Conservation (phyloP, 2,797 vertebrate species). For the Gila robusta region DNA sequence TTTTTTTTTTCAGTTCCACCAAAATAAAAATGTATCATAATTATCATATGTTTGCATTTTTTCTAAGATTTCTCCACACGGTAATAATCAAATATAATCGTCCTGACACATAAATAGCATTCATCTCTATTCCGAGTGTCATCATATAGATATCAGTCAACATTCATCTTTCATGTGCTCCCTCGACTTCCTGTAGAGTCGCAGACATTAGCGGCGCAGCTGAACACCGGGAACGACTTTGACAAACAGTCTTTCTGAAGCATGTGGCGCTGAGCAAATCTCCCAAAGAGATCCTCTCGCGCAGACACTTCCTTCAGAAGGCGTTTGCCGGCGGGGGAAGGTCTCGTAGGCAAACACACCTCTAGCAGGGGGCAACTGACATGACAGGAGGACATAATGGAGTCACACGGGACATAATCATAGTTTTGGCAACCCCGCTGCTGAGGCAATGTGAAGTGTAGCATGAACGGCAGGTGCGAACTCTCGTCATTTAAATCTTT, state of each 20-base stretch:
- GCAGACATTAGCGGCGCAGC: slow-evolving; percentile 29
- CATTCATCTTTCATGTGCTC: not conserved
- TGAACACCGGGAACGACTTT: slow-evolving; percentile 8
- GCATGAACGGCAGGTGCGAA: not conserved
- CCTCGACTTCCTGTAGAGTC: not conserved
- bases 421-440: slow-evolving; percentile 38
- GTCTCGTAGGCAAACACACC: slow-evolving; percentile 20
- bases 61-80: not conserved
- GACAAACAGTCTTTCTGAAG: slow-evolving; percentile 32
- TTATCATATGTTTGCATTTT: not conserved
- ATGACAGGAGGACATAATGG: slow-evolving; percentile 41
- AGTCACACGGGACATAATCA: slow-evolving; percentile 23
- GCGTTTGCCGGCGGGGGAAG: not conserved
- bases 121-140: slow-evolving; percentile 1
- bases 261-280: slow-evolving; percentile 36
- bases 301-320: not conserved
- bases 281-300: slow-evolving; percentile 6
- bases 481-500: not conserved
- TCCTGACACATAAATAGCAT: not conserved
- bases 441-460: not conserved
- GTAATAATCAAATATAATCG: not conserved
- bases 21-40: not conserved
- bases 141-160: slow-evolving; percentile 25
- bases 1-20: not conserved
- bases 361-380: slow-evolving; percentile 1